These are phyloP conservation scores for Silurus asotus DNA, from an alignment of 2,113 vertebrate genomes.

Conservation along the genomic window DNA sequence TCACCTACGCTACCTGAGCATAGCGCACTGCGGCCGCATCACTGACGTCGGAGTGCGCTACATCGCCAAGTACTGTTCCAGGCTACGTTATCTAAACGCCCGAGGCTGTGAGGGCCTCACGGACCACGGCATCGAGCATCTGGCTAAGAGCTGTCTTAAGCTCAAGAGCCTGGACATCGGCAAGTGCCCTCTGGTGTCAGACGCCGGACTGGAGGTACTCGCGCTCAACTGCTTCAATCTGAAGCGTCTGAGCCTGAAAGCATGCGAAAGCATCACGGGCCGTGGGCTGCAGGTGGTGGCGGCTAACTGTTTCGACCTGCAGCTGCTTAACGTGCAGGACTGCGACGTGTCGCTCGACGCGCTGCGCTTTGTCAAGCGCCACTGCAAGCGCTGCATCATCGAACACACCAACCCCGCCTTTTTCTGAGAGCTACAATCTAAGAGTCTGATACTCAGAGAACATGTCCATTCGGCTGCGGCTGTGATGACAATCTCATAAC, in stretches of 20 bases:
- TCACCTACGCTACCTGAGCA: conserved; percentile 84
- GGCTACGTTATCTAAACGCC: conserved; percentile 88
- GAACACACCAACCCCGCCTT: conserved; percentile 91
- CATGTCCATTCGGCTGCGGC: background rate
- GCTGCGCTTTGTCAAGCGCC: conserved; percentile 84
- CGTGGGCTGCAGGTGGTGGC: conserved; percentile 86
- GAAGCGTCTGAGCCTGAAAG: conserved; percentile 86
- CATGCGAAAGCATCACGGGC: conserved; percentile 85
- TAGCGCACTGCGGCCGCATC: conserved; percentile 85
- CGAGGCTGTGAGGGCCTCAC: conserved; percentile 88
- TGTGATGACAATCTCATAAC: background rate
- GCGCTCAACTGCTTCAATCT: conserved; percentile 88
- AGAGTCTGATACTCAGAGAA: background rate
- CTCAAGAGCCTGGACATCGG: conserved; percentile 87
- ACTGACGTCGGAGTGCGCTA: conserved; percentile 87
- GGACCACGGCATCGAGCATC: conserved; percentile 86
- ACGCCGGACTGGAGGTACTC: conserved; percentile 83
- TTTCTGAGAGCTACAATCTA: conserved; percentile 71
- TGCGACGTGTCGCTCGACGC: conserved; percentile 86
- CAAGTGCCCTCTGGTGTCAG: conserved; percentile 85
- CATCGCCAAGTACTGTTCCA: conserved; percentile 85
- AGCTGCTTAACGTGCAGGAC: conserved; percentile 88
- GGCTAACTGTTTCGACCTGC: conserved; percentile 88
- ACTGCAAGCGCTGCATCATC: conserved; percentile 86
- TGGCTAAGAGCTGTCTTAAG: conserved; percentile 87